phyloP scores from a whole-genome alignment of 2,797 vertebrate species.

The Eulemur coronatus region DNA sequence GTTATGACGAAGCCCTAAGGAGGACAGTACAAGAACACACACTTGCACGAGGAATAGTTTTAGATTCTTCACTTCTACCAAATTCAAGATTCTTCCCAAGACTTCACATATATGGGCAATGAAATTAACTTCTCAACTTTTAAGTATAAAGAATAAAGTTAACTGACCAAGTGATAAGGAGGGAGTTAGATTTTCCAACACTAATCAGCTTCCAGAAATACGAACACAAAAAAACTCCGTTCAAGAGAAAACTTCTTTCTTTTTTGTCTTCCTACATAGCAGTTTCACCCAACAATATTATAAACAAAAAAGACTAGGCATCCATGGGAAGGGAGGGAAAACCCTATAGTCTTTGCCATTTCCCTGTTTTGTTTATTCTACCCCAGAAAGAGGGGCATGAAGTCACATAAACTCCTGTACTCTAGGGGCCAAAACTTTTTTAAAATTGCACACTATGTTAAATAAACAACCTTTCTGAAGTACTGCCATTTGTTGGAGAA shows the following conservation, averaged over 20 bases:
- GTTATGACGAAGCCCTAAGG: not conserved
- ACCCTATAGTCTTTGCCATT: not conserved
- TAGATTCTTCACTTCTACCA: not conserved
- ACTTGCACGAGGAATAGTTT: not conserved
- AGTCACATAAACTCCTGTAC: conserved; percentile 68
- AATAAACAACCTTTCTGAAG: conserved; percentile 74
- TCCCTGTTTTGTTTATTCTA: conserved; percentile 62
- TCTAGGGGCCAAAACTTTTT: conserved; percentile 43
- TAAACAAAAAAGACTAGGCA: conserved; percentile 43
- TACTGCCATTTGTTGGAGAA: conserved; percentile 64
- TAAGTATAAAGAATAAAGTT: conserved; percentile 17
- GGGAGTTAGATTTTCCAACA: conserved; percentile 51
- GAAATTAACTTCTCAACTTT: conserved; percentile 17
- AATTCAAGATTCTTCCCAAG: not conserved
- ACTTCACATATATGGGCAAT: not conserved
- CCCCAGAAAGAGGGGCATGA: conserved; percentile 61
- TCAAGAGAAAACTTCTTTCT: conserved; percentile 50
- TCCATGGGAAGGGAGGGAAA: not conserved
- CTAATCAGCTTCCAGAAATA: conserved; percentile 51
- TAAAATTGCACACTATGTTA: conserved; percentile 68
- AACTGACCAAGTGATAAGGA: conserved; percentile 48
- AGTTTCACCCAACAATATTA: not conserved
- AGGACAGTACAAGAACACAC: not conserved
- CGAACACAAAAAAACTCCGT: conserved; percentile 32
- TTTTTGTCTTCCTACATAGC: not conserved